Base-by-base conservation (phyloP, 2,113 vertebrate species). In the Tiliqua scincoides region DNA sequence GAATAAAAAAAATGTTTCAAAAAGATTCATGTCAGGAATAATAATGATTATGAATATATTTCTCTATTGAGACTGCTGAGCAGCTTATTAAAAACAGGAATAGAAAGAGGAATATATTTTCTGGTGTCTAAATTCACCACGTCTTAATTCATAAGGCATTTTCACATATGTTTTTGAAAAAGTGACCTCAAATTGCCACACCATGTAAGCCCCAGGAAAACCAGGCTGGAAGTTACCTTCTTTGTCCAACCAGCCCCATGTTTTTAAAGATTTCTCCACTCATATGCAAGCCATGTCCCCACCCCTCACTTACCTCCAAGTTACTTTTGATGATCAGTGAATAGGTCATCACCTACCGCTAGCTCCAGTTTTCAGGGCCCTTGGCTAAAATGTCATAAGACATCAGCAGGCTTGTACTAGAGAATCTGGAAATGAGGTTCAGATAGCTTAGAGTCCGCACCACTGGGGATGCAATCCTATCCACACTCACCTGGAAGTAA, bases 1-100 rank as follows among this genome's bases (percentile, higher is more conserved):
- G 84, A 90, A 91, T 85, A 76, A 75, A 43, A 48, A 89, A 79
- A 73, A 0, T 30, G 1, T 81, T 87, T 89, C 37, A 87, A 73
- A 87, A 82, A 62, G 23, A 86, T 79, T 81, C 15, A 70, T 77
- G 1, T 88, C 73, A 87, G 83, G 23, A 25, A 37, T 40, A 88
- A 85, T 52, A 84, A 70, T n/a, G 2, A 82, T 10, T 27, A 87
- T 82, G 74, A 63, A 87, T 88, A 17, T n/a, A 83, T 6, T 74
- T 70, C 17, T 40, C 7, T 87, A 80, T 35, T 0, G 1, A 67
- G 73, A 57, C 10, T 18, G n/a, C 68, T 57, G 0, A 91, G 80
- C 30, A 27, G 3, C 2, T 92, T 85, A 85, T 52, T 85, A 78
- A 89, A 84, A 91, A 81, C 4, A 77, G 27, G 0, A 68, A 6